Evolutionary conservation across 1,140 invertebrate species (phyloP).

Genomic region (Drosophila rhopaloa): DNA sequence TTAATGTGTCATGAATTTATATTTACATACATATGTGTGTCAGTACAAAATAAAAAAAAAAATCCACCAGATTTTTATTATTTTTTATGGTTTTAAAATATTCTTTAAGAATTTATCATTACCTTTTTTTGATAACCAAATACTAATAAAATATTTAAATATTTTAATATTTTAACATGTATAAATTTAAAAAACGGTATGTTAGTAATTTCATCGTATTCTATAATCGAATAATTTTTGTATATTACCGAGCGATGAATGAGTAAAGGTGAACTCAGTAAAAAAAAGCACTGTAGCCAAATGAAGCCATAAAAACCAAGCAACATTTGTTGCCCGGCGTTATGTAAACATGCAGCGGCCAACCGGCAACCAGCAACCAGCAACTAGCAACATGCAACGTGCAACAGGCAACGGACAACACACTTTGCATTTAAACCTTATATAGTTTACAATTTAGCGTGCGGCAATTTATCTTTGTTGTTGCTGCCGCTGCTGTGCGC

Average conservation of each 20-base stretch:
- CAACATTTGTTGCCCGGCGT: slow-evolving; percentile 38
- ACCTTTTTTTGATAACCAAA: too few relatives aligned
- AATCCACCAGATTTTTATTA: too few relatives aligned
- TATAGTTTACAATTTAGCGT: slow-evolving; percentile 78
- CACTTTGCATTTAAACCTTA: slow-evolving; percentile 73
- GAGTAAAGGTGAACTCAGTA: not conserved
- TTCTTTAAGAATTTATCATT: too few relatives aligned
- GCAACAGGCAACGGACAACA: slow-evolving; percentile 14
- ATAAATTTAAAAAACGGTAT: too few relatives aligned
- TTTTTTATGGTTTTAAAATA: too few relatives aligned
- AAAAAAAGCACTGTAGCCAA: slow-evolving; percentile 8
- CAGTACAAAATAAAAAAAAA: too few relatives aligned
- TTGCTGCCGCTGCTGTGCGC: slow-evolving; percentile 55
- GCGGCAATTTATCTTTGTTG: slow-evolving; percentile 76
- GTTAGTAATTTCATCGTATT: too few relatives aligned
- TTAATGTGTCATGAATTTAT: too few relatives aligned
- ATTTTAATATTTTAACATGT: too few relatives aligned
- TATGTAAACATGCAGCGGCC: slow-evolving; percentile 47
- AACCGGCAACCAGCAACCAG: not conserved
- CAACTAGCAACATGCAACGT: slow-evolving; percentile 15
- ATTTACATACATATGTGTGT: too few relatives aligned
- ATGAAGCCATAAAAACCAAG: slow-evolving; percentile 29
- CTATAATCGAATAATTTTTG: too few relatives aligned
- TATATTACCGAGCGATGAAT: not conserved
- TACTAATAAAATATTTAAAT: too few relatives aligned